Percentiles rank a stretch among this genome's conserved stretches.
phyloP scores from a whole-genome alignment of 2,113 vertebrate species.

The Cheirogaleus medius region DNA sequence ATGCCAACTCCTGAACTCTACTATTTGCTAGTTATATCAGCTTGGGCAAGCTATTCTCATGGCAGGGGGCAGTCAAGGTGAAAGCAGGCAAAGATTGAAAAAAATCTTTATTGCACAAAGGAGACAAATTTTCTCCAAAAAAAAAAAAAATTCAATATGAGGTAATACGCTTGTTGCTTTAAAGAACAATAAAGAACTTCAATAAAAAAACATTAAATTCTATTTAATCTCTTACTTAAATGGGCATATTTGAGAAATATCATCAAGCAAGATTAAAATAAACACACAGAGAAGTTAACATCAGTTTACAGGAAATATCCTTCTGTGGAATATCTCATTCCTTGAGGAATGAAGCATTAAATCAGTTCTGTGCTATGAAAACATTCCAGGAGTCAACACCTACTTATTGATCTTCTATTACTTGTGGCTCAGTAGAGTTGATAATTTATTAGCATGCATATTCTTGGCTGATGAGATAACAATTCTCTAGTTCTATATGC shows the following conservation, averaged over 20 bases:
- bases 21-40: neutral
- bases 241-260: neutral
- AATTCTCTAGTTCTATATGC: neutral
- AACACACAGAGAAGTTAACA: neutral
- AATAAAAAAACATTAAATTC: neutral
- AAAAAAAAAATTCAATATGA: neutral
- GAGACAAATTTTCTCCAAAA: neutral
- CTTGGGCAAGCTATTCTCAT: neutral
- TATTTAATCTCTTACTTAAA: neutral
- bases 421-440: neutral
- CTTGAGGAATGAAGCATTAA: neutral
- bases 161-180: neutral
- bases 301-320: neutral
- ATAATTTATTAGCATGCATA: neutral
- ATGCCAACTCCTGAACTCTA: neutral
- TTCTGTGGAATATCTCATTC: neutral
- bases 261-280: neutral
- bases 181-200: neutral
- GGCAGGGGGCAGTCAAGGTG: neutral
- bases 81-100: neutral
- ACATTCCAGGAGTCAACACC: neutral
- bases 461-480: neutral
- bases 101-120: neutral
- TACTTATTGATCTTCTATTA: neutral
- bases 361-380: neutral